These are phyloP conservation scores for Ceratosolen solmsi DNA, from an alignment of 1,140 invertebrate species.

Conservation along the genomic window DNA sequence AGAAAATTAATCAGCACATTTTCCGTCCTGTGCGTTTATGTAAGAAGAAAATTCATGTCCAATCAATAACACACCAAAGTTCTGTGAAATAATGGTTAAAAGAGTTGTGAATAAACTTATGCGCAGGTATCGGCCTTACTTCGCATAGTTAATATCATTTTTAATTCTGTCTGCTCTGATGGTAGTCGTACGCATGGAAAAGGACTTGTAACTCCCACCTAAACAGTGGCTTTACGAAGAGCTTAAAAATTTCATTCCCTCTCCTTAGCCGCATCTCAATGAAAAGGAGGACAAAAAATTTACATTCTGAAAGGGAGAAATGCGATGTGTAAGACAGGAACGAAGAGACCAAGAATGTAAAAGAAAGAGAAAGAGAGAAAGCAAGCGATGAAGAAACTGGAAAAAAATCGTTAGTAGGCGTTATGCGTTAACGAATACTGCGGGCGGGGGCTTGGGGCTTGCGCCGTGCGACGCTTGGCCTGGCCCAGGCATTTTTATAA, in stretches of 20 bases:
- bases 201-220: not conserved
- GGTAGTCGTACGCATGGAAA: not conserved
- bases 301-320: constrained; percentile 1
- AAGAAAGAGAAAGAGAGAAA: not conserved
- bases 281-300: constrained; percentile 7
- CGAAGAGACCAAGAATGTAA: not conserved
- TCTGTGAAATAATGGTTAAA: no score
- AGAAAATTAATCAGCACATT: no score
- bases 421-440: constrained; percentile 39
- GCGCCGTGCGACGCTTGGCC: not conserved
- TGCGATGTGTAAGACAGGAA: not conserved
- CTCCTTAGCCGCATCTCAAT: not conserved
- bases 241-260: constrained; percentile 25
- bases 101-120: no score
- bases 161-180: not conserved
- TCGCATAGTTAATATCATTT: no score
- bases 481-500: constrained; percentile 26
- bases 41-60: no score
- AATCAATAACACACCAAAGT: no score
- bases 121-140: no score
- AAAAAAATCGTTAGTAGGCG: constrained; percentile 46
- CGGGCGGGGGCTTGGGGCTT: not conserved
- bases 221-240: not conserved
- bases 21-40: no score
- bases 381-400: constrained; percentile 13